Evolutionary conservation across 1,140 invertebrate genomes (phyloP), one percentile per base, ranked within the genome.

Genomic region (Drosophila burlai): DNA sequence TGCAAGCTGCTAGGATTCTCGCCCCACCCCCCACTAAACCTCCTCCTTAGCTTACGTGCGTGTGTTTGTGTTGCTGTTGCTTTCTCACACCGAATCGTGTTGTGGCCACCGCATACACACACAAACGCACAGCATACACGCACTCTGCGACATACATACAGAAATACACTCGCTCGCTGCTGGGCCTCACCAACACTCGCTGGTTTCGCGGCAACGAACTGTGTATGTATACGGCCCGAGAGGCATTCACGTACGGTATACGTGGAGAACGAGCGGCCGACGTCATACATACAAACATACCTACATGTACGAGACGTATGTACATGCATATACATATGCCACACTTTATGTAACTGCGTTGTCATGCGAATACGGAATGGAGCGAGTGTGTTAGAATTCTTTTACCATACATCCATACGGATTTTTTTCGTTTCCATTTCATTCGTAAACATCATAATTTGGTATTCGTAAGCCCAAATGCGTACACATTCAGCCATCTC

Each of bases 391-490:
- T 87, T 87, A 87, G 84, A 87, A 87, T 87, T 87, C 85, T 89
- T 87, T 84, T 87, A 85, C 78, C 74, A 85, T 85, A 85, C 82
- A 85, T 86, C 81, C 79, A 86, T 82, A 90, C 71, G 66, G 72
- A 67, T 76, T 85, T 85, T 90, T 80, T 90, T 80, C 85, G 85
- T 90, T 90, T 90, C 85, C 85, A 90, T 90, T 90, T 90, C 85
- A 90, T 90, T 90, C 85, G 85, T 90, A 90, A 90, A 90, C 85
- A 90, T 90, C 85, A 90, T 90, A 90, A 90, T 90, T 90, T 90
- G 75, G 85, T 90, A 90, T 85, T 90, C 83, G 85, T 89, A 87
- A 87, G 80, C 65, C 67, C 68, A 89, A 57, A 75, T 83, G 77
- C 85, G 83, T 87, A 80, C 63, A 80, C 60, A 83, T 73, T 34